Percentiles rank a stretch among this genome's conserved stretches.
phyloP scores from a whole-genome alignment of 2,797 vertebrate species.

The Paedocypris micromegethes region DNA sequence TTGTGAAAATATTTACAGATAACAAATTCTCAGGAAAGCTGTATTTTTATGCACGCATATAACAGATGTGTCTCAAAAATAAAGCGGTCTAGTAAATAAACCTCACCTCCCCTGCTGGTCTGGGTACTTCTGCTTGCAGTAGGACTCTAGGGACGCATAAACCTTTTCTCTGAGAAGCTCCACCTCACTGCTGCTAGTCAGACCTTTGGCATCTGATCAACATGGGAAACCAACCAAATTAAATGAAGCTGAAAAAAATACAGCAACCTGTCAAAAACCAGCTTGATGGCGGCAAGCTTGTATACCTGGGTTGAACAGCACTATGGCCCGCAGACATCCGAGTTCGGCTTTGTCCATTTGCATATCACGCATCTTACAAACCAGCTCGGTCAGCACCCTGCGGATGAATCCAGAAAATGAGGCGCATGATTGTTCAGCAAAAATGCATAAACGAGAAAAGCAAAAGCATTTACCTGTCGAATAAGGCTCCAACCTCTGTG shows the following conservation, averaged over 20 bases:
- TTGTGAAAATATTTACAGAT: too few relatives aligned
- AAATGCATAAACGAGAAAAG: not conserved
- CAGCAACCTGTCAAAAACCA: not conserved
- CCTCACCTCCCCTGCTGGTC: slow-evolving; percentile 91
- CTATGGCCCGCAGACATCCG: slow-evolving; percentile 93
- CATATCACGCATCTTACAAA: slow-evolving; percentile 99
- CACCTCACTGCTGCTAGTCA: slow-evolving; percentile 90
- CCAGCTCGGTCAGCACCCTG: slow-evolving; percentile 93
- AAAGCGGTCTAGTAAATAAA: not conserved
- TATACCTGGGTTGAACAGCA: slow-evolving; percentile 85
- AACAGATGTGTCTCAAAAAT: not conserved
- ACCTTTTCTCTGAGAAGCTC: slow-evolving; percentile 92
- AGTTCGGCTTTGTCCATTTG: slow-evolving; percentile 98
- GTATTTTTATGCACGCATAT: too few relatives aligned
- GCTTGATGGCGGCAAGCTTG: not conserved
- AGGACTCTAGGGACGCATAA: slow-evolving; percentile 91
- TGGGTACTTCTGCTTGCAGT: slow-evolving; percentile 95
- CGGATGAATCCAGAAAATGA: slow-evolving; percentile 8
- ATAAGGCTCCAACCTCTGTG: slow-evolving; percentile 90
- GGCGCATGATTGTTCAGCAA: not conserved
- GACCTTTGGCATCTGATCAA: slow-evolving; percentile 87
- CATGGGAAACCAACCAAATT: not conserved
- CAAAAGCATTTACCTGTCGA: slow-evolving; percentile 74
- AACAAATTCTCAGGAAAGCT: too few relatives aligned
- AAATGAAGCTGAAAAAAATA: not conserved